Percentiles rank a stretch among this genome's conserved stretches.
phyloP scores from a whole-genome alignment of 2,888 invertebrate genomes.

The Xestia xanthographa region DNA sequence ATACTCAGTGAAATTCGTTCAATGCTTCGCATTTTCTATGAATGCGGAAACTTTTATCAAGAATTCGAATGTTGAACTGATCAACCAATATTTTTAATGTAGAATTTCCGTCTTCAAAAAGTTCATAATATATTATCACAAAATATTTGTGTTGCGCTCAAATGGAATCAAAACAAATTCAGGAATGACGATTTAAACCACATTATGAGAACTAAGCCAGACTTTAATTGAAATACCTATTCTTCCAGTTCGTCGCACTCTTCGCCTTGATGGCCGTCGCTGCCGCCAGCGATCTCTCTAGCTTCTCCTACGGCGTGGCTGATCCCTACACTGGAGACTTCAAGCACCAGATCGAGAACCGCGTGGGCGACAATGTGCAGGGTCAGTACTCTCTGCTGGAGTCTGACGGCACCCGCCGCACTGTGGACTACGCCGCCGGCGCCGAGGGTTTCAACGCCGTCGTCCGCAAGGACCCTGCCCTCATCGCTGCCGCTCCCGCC shows the following conservation, averaged over 20 bases:
- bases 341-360: constrained; percentile 84
- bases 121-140: neutral
- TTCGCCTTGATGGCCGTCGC: constrained; percentile 76
- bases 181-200: neutral
- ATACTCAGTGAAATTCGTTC: constrained; percentile 22
- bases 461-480: constrained; percentile 86
- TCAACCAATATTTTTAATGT: neutral
- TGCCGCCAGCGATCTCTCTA: constrained; percentile 76
- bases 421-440: constrained; percentile 89
- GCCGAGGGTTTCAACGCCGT: constrained; percentile 89
- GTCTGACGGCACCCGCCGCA: constrained; percentile 88
- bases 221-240: neutral
- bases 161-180: neutral
- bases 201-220: no score
- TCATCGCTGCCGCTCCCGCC: constrained; percentile 68
- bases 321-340: constrained; percentile 88
- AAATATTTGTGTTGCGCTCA: neutral
- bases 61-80: constrained; percentile 1
- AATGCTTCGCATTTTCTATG: constrained; percentile 6
- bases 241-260: constrained; percentile 77
- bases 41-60: neutral
- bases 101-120: neutral
- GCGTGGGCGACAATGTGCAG: constrained; percentile 71
- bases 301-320: constrained; percentile 88
- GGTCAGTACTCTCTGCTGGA: constrained; percentile 83